A percentile compares a stretch with the other conserved stretches of the same genome.
phyloP scores from a whole-genome alignment of 2,113 vertebrate genomes.

The Tauraco erythrolophus region DNA sequence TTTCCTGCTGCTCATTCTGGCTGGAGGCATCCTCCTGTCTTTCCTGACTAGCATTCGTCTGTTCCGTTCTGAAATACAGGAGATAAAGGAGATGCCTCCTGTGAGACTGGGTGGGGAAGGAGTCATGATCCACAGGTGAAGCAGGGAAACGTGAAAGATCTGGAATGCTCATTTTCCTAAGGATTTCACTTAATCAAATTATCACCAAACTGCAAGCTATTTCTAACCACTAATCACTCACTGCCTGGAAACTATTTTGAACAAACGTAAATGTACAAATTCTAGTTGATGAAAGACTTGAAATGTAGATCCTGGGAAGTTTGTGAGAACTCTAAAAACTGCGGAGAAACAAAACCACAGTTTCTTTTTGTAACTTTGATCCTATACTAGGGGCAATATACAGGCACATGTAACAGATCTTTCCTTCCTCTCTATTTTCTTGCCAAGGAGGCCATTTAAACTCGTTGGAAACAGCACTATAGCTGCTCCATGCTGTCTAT shows the following conservation, averaged over 20 bases:
- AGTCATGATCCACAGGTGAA: neutral
- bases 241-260: constrained; percentile 42
- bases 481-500: neutral
- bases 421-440: constrained; percentile 20
- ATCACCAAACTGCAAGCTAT: constrained; percentile 7
- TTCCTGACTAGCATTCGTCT: neutral
- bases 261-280: constrained; percentile 39
- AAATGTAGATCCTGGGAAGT: constrained; percentile 52
- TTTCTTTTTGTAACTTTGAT: constrained; percentile 30
- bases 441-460: constrained; percentile 20
- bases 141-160: neutral
- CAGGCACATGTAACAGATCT: neutral
- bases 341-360: constrained; percentile 40
- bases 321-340: constrained; percentile 42
- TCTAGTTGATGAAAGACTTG: constrained; percentile 18
- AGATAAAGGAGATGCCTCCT: neutral
- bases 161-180: constrained; percentile 31
- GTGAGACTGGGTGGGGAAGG: neutral
- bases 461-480: neutral
- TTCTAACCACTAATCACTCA: constrained; percentile 46
- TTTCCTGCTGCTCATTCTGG: constrained; percentile 37
- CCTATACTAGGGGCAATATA: neutral
- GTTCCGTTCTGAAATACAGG: neutral
- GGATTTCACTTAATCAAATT: constrained; percentile 45
- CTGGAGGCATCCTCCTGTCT: neutral